These are phyloP conservation scores for Chrysopa pallens DNA, from an alignment of 1,140 invertebrate genomes.

Conservation along the genomic window DNA sequence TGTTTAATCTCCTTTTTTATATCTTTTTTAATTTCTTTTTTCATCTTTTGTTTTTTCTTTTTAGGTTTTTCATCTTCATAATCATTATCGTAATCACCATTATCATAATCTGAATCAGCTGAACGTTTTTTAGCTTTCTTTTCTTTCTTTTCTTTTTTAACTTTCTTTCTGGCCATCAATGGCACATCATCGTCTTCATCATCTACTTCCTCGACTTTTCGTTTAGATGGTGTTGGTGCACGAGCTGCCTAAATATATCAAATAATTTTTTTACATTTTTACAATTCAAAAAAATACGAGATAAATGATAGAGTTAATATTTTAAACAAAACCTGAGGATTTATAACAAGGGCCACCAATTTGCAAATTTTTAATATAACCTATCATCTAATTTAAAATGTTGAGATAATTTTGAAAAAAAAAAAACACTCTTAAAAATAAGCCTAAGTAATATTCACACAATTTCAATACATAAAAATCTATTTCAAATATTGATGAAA, in stretches of 20 bases:
- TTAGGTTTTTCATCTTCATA: slow-evolving; percentile 15
- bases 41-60: slow-evolving; percentile 21
- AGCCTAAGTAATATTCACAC: too few relatives aligned
- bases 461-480: too few relatives aligned
- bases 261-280: not conserved
- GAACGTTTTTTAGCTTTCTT: slow-evolving; percentile 36
- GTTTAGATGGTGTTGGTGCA: slow-evolving; percentile 12
- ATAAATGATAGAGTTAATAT: too few relatives aligned
- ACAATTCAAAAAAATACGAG: too few relatives aligned
- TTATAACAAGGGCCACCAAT: too few relatives aligned
- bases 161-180: slow-evolving; percentile 46
- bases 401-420: too few relatives aligned
- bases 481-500: too few relatives aligned
- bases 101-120: slow-evolving; percentile 34
- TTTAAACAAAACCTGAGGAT: too few relatives aligned
- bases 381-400: too few relatives aligned
- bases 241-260: slow-evolving; percentile 11
- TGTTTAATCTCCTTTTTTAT: slow-evolving; percentile 21
- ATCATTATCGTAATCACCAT: slow-evolving; percentile 22
- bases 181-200: slow-evolving; percentile 48
- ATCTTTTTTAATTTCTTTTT: slow-evolving; percentile 16
- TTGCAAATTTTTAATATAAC: too few relatives aligned
- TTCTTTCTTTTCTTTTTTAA: slow-evolving; percentile 46
- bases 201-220: slow-evolving; percentile 27
- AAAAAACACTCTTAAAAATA: too few relatives aligned